phyloP scores from a whole-genome alignment of 1,140 invertebrate species.

The Sminthurides bifidus region DNA sequence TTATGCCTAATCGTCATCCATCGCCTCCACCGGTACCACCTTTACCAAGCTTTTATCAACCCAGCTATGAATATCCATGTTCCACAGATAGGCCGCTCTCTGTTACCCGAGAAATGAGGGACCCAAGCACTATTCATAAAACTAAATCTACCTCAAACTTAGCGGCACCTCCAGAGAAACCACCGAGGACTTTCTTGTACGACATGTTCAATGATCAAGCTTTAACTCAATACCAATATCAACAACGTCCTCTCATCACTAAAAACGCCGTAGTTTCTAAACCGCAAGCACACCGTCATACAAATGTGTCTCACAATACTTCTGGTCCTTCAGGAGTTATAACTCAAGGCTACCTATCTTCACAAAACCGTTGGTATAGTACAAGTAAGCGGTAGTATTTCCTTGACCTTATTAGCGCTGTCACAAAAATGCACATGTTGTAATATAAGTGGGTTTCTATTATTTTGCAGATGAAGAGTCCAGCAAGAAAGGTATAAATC shows the following conservation, averaged over 20 bases:
- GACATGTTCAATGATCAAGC: constrained; percentile 20
- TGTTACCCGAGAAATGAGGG: neutral
- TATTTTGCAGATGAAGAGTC: too few relatives aligned
- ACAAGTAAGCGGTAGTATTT: too few relatives aligned
- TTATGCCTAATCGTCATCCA: neutral
- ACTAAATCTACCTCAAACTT: too few relatives aligned
- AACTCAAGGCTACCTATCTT: too few relatives aligned
- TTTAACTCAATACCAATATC: neutral
- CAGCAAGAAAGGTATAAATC: neutral
- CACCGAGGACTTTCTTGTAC: constrained; percentile 28
- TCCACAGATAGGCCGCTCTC: constrained; percentile 4
- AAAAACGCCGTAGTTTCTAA: neutral
- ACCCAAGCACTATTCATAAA: too few relatives aligned
- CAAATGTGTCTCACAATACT: too few relatives aligned
- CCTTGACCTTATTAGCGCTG: too few relatives aligned
- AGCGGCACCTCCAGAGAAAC: constrained; percentile 30
- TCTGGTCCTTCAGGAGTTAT: too few relatives aligned
- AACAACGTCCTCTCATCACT: neutral
- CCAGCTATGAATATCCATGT: neutral
- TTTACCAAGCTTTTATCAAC: neutral
- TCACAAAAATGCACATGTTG: too few relatives aligned
- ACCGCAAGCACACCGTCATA: neutral
- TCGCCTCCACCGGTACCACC: neutral
- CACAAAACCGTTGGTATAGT: too few relatives aligned
- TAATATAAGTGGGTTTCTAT: too few relatives aligned